Base-by-base conservation (phyloP, 1,140 invertebrate species). In the Antheraea mylitta region DNA sequence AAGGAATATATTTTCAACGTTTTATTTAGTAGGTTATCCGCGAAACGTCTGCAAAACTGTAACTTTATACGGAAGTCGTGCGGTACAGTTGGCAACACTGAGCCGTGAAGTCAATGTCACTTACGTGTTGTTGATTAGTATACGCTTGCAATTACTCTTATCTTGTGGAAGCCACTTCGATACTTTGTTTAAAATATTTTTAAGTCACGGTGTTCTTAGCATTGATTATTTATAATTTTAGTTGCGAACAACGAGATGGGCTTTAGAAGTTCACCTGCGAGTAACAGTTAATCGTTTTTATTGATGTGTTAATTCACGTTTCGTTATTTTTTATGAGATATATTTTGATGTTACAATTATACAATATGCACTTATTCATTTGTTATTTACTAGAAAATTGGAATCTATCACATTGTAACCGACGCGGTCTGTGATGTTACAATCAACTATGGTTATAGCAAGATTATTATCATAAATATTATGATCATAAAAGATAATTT, bases 111-210 rank as follows among this genome's bases (percentile, higher is more conserved):
- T 53, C 45, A 53, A 53, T 53, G 45, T 53, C 45, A 53, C 45
- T 53, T 53, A 53, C 45, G 45, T 53, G 45, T 53, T 53, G 45
- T 53, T 53, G 45, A 53, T 53, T 53, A 53, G 45, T n/a, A 16
- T 53, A 0, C 5, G 9, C 10, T 53, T 16, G 45, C 45, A 13
- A 53, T 13, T 9, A 53, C 45, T 53, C 45, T 53, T 53, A 53
- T 53, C 45, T 53, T 13, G 45, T 53, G 45, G 45, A 53, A 53
- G 16, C 45, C 45, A 53, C 45, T 53, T 53, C 9, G 11, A 53
- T 53, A 16, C 45, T 13, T 53, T 53, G 45, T 53, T 16, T 53
- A 16, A 53, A 13, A 53, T 53, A 53, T 53, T 53, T n/a, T 53
- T 53, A 53, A 16, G 16, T 13, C 16, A 53, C 45, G 16, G 45